Evolutionary conservation across 2,888 invertebrate species (phyloP).

Genomic region (Caenorhabditis uteleia): DNA sequence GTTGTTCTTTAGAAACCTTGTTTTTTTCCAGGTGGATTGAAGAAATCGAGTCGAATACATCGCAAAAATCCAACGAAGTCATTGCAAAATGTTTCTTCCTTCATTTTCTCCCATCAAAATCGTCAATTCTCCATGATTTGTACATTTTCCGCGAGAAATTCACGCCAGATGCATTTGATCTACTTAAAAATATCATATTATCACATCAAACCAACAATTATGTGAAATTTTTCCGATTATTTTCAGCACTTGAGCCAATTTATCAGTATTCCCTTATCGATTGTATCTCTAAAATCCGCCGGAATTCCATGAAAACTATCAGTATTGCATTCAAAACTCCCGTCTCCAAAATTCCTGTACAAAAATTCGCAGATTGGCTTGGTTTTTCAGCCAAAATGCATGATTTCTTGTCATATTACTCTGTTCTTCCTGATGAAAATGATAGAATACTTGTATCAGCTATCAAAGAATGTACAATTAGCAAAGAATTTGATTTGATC

Average conservation of each 20-base stretch:
- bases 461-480: no score
- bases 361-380: constrained; percentile 15
- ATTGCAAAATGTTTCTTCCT: constrained; percentile 20
- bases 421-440: constrained; percentile 7
- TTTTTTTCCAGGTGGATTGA: constrained; percentile 19
- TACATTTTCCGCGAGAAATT: constrained; percentile 4
- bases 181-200: constrained; percentile 5
- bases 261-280: constrained; percentile 15
- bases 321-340: constrained; percentile 28
- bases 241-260: constrained; percentile 7
- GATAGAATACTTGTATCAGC: constrained; percentile 4
- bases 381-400: constrained; percentile 7
- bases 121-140: constrained; percentile 16
- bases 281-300: constrained; percentile 17
- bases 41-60: background rate
- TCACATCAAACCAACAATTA: constrained; percentile 26
- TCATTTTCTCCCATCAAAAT: constrained; percentile 10
- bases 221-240: constrained; percentile 16
- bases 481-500: no score
- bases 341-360: constrained; percentile 10
- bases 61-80: background rate
- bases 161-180: background rate
- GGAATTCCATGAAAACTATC: constrained; percentile 22
- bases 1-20: background rate
- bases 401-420: constrained; percentile 5